Base-by-base conservation (phyloP, 2,797 vertebrate species). In the Mormyrus hasselquistii region DNA sequence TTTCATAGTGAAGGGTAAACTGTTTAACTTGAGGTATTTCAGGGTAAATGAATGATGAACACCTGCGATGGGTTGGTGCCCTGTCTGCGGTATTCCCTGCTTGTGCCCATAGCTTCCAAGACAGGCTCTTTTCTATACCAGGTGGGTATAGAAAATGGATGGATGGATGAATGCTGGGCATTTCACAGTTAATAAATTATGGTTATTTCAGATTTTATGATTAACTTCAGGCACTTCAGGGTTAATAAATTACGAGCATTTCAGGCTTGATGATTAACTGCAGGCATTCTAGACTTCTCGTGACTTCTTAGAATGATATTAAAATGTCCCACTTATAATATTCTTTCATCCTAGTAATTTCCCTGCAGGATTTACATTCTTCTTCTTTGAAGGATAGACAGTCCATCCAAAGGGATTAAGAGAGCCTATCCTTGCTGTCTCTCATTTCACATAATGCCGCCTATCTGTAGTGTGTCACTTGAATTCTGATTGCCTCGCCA, bases 401-500 rank as follows among this genome's bases (percentile, higher is more conserved):
- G 90, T 86, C 89, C 90, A 91, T 93, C 92, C 89, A 59, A n/a
- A 34, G 87, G 89, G 88, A 90, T 93, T 91, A 91, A 90, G 90
- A 89, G 88, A 90, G 90, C 89, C 91, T 89, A 90, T 87, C 90
- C 90, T 89, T 89, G 89, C 91, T 92, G 92, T 93, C 90, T 92
- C 92, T 92, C 93, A 92, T 93, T 93, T 93, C 89, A 92, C 92
- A 92, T 92, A 93, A 93, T 93, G 89, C 91, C 91, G 91, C 89
- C 91, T 91, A 90, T 92, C 92, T 92, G 90, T 92, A 92, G 92
- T 92, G 91, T 92, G 92, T 93, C 93, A 91, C 90, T 89, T 86
- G 89, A 90, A 90, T 91, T 91, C 91, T 85, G 91, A 91, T 91
- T 92, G 90, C 89, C 88, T 86, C 89, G 90, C 89, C 90, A 90